Evolutionary conservation across 64 coral and sea anemone species (phyloP).

Genomic region (Dendronephthya gigantea): DNA sequence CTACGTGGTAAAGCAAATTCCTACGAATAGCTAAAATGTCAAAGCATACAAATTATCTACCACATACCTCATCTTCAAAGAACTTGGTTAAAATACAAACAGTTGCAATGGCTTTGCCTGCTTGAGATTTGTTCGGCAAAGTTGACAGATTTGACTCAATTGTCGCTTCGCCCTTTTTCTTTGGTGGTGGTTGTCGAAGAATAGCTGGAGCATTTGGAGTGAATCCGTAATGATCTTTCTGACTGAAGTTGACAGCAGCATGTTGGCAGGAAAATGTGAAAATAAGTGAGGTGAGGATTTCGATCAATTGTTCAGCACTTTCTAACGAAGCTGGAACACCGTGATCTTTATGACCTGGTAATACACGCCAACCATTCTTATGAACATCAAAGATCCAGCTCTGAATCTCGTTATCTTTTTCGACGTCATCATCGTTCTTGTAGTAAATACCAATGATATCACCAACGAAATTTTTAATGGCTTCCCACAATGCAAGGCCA

Average conservation of each 20-base stretch:
- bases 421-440: not conserved
- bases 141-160: not conserved
- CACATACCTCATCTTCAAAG: not conserved
- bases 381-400: not conserved
- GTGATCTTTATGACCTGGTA: not conserved
- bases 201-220: not conserved
- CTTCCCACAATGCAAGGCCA: not conserved
- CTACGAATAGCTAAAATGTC: too few species aligned
- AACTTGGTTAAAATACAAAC: not conserved
- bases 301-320: not conserved
- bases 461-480: not conserved
- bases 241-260: constrained; percentile 8
- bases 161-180: not conserved
- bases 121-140: not conserved
- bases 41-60: too few species aligned
- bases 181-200: not conserved
- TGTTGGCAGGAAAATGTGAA: not conserved
- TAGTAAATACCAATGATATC: constrained; percentile 10
- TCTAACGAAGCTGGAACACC: not conserved
- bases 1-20: too few species aligned
- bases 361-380: not conserved
- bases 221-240: constrained; percentile 6
- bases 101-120: not conserved
- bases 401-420: not conserved
- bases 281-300: not conserved